Evolutionary conservation across 2,113 vertebrate genomes (phyloP), one percentile per base, ranked within the genome.

Genomic region (Tamias sibiricus): DNA sequence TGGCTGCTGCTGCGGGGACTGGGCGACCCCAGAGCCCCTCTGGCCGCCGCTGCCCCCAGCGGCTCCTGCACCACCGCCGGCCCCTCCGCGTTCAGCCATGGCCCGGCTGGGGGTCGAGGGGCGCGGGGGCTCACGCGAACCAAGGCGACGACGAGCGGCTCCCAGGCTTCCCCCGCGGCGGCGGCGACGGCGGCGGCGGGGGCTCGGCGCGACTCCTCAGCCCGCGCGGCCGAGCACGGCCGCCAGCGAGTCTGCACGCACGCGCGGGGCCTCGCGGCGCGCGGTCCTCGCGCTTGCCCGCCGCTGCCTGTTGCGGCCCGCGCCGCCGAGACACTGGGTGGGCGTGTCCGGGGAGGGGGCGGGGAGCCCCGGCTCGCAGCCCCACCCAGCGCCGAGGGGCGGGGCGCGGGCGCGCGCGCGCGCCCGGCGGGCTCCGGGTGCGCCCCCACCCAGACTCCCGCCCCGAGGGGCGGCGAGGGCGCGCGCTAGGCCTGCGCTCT

Each of bases 41-140:
- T 76, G 95, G 86, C 89, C 52, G 77, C 95, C n/a, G 84, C 91
- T 94, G 84, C 95, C 95, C 79, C 95, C 93, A 10, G 84, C 90
- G 68, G 97, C 95, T 40, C 91, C 97, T 4, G 96, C 89, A 88
- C 90, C 97, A 64, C 93, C 94, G 71, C 96, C 96, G 37, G 94
- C 54, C 69, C 83, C 98, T 94, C 96, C 98, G 84, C 97, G 97
- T 79, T 97, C 98, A 89, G 98, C 98, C 98, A 98, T 98, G 97
- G 95, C 77, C 89, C 22, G 47, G 92, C 87, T 62, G 30, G 62
- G 74, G 79, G 74, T 32, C 24, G 20, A 32, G 90, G 66, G 85
- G 54, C 54, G 17, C 77, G 17, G 94, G 94, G 89, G 85, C 44
- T 74, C 49, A 86, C 83, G 12, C 89, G 22, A 37, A 66, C 52